phyloP scores from a whole-genome alignment of 92 coral and sea anemone species.

The Epizoanthus fatuus region DNA sequence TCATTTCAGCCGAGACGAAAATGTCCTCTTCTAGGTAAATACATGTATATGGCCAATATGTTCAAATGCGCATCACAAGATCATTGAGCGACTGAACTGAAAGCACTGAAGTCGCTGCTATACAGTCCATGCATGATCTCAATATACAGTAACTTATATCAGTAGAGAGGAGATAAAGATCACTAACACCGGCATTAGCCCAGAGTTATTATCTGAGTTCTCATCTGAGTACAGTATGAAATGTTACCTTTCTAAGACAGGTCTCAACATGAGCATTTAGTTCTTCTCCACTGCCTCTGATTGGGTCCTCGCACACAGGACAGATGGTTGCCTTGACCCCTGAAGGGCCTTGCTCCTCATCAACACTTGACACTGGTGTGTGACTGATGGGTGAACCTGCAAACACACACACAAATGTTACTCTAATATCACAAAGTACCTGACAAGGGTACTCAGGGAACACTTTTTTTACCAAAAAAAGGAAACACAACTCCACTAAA shows the following conservation, averaged over 20 bases:
- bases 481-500: no score
- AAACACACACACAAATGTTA: neutral
- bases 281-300: slow-evolving; percentile 88
- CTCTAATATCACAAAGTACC: neutral
- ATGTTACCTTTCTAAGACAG: slow-evolving; percentile 86
- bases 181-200: no score
- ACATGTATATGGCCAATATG: no score
- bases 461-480: neutral
- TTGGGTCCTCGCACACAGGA: slow-evolving; percentile 89
- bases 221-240: neutral
- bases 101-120: no score
- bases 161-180: no score
- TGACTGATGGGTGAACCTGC: slow-evolving; percentile 84
- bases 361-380: slow-evolving; percentile 68
- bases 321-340: slow-evolving; percentile 83
- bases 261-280: slow-evolving; percentile 89
- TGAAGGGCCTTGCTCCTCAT: slow-evolving; percentile 83
- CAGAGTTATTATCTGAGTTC: no score
- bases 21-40: no score
- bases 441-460: neutral
- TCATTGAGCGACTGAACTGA: no score
- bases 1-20: no score
- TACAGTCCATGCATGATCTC: no score
- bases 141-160: no score
- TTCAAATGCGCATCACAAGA: no score